These are phyloP conservation scores for Linyphia triangularis DNA, from an alignment of 2,888 invertebrate species.

Conservation along the genomic window DNA sequence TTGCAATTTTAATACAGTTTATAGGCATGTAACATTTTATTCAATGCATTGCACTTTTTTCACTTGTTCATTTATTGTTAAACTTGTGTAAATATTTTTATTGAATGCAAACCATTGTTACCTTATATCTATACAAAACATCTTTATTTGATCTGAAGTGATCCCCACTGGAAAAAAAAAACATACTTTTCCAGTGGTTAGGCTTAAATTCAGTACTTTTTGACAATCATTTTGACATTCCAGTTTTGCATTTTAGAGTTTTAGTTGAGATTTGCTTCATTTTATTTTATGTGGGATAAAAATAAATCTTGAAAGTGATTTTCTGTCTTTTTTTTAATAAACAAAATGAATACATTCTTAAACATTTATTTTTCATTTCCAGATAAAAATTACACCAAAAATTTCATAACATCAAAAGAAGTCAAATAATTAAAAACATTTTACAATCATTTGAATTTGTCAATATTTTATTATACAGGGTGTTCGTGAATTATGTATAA, in stretches of 20 bases:
- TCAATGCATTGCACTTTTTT: not conserved
- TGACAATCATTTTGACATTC: conserved; percentile 75
- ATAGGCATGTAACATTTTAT: not conserved
- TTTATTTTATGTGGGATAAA: conserved; percentile 19
- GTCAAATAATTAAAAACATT: too few relatives aligned
- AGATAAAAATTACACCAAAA: conserved; percentile 50
- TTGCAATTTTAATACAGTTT: not conserved
- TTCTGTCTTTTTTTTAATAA: not conserved
- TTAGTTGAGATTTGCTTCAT: conserved; percentile 13
- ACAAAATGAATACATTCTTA: conserved; percentile 10
- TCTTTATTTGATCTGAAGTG: conserved; percentile 42
- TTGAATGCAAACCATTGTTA: conserved; percentile 1
- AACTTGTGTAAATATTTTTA: conserved; percentile 30
- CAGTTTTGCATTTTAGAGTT: conserved; percentile 57
- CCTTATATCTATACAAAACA: conserved; percentile 44
- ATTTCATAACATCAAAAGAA: too few relatives aligned
- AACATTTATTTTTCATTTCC: conserved; percentile 47
- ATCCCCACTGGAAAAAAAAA: conserved; percentile 4
- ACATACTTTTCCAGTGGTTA: conserved; percentile 6
- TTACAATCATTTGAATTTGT: too few relatives aligned
- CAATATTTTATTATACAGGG: too few relatives aligned
- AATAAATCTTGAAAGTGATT: conserved; percentile 6
- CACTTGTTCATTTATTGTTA: not conserved
- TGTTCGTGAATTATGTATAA: too few relatives aligned
- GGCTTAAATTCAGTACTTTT: conserved; percentile 51